A percentile compares a stretch with the other conserved stretches of the same genome.
Evolutionary conservation across 2,888 invertebrate genomes (phyloP).

Genomic region (Blomia tropicalis): DNA sequence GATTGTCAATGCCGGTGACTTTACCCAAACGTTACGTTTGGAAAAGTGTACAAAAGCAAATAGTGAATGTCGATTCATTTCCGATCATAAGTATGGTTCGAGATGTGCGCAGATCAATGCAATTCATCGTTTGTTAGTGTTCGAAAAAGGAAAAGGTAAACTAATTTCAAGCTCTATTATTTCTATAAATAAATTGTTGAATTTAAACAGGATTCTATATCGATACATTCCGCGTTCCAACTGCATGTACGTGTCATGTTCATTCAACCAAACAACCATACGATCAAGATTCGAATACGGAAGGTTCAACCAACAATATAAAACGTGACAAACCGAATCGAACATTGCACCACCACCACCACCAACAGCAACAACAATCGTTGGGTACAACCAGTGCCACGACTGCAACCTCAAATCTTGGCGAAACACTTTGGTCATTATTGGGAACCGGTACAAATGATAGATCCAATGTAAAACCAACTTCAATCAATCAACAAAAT

Average conservation of each 20-base stretch:
- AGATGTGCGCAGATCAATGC: constrained; percentile 67
- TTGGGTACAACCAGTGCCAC: no score
- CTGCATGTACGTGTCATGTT: constrained; percentile 33
- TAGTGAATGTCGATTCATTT: constrained; percentile 57
- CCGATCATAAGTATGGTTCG: constrained; percentile 54
- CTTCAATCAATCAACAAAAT: not conserved
- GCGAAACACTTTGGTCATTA: constrained; percentile 30
- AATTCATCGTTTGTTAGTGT: constrained; percentile 60
- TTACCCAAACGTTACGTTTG: constrained; percentile 60
- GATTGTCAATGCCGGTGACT: constrained; percentile 60
- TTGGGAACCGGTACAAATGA: constrained; percentile 20
- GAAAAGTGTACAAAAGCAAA: constrained; percentile 64
- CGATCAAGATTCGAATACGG: not conserved
- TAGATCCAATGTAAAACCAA: not conserved
- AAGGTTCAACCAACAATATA: not conserved
- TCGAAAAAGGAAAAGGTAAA: constrained; percentile 60
- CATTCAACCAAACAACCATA: constrained; percentile 10
- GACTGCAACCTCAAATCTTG: constrained; percentile 18
- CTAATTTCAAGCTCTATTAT: constrained; percentile 33
- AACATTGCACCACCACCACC: no score
- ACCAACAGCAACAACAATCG: no score
- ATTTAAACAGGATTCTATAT: constrained; percentile 32
- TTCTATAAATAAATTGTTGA: not conserved
- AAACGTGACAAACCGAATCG: not conserved
- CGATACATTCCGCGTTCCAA: constrained; percentile 33